Evolutionary conservation across 2,797 vertebrate genomes (phyloP).

Genomic region (Poeciliopsis gracilis): DNA sequence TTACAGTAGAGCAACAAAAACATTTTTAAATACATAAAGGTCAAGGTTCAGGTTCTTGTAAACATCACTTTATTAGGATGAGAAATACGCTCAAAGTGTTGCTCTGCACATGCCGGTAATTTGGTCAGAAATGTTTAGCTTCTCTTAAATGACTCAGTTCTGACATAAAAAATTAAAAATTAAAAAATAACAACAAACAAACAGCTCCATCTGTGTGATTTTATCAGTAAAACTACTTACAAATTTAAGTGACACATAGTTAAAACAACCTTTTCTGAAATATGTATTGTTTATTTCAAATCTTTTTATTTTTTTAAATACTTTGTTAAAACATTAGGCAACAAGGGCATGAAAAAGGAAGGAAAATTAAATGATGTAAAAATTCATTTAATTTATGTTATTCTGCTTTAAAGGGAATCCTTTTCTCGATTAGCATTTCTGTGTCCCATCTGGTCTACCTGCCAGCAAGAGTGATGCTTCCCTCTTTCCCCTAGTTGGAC

Average conservation of each 20-base stretch:
- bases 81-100: background rate
- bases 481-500: constrained; percentile 27
- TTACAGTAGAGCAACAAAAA: background rate
- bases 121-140: background rate
- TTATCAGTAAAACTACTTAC: background rate
- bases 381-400: background rate
- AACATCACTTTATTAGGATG: background rate
- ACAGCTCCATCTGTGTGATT: background rate
- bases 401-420: constrained; percentile 13
- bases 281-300: background rate
- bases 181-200: background rate
- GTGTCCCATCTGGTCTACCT: constrained; percentile 32
- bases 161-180: background rate
- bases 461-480: background rate
- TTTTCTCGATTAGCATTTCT: background rate
- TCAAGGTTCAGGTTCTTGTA: background rate
- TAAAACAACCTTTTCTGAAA: background rate
- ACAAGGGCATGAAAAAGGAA: background rate
- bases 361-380: background rate
- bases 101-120: background rate
- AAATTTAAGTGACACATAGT: background rate
- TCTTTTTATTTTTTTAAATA: background rate
- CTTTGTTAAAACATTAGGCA: background rate
- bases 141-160: background rate
- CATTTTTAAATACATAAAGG: background rate